phyloP scores from a whole-genome alignment of 1,140 invertebrate genomes.

The Anoplophora glabripennis region DNA sequence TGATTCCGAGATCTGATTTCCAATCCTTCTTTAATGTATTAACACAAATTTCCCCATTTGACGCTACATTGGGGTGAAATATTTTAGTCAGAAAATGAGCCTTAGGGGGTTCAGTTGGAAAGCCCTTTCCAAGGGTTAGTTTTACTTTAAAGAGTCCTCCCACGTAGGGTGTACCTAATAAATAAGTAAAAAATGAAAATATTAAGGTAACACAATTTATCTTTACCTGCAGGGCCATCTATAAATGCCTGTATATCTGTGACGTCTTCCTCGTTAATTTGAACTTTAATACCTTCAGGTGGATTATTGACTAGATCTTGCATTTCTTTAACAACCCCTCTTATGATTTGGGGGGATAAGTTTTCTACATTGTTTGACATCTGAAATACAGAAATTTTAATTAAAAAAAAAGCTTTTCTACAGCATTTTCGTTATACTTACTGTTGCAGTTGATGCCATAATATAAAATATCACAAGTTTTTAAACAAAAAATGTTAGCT shows the following conservation, averaged over 20 bases:
- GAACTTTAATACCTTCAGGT: constrained; percentile 85
- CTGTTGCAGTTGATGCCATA: constrained; percentile 23
- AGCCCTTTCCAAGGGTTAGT: constrained; percentile 87
- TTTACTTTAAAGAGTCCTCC: constrained; percentile 86
- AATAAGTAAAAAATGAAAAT: constrained; percentile 42
- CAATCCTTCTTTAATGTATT: constrained; percentile 97
- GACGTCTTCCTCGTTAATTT: constrained; percentile 85
- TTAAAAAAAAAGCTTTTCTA: constrained; percentile 1
- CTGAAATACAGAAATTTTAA: constrained; percentile 46
- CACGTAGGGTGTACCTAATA: constrained; percentile 79
- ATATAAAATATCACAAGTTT: constrained; percentile 28
- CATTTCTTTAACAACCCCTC: constrained; percentile 81
- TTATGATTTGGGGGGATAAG: constrained; percentile 87
- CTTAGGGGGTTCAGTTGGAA: constrained; percentile 89
- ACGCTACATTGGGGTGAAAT: constrained; percentile 95
- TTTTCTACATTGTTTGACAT: constrained; percentile 93
- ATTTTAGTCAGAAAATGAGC: constrained; percentile 96
- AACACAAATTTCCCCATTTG: constrained; percentile 94
- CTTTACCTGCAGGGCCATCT: constrained; percentile 67
- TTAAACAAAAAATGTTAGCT: constrained; percentile 20
- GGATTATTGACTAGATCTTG: constrained; percentile 71
- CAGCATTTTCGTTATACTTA: constrained; percentile 19
- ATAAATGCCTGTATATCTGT: constrained; percentile 90
- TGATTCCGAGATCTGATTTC: constrained; percentile 93
- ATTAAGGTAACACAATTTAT: background rate